phyloP scores from a whole-genome alignment of 2,113 vertebrate genomes.

The Bungarus multicinctus region DNA sequence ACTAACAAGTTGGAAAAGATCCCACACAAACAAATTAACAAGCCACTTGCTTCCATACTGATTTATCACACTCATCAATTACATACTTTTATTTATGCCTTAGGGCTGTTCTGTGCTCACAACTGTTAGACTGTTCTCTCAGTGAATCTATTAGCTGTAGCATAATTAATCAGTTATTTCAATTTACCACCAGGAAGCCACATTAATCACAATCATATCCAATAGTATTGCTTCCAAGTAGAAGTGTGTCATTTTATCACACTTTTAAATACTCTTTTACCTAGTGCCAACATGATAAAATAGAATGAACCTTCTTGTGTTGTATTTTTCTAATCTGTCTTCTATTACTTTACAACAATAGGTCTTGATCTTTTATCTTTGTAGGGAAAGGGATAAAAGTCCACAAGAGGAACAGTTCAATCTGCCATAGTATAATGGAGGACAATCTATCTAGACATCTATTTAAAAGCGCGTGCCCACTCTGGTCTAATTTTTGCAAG shows the following conservation, averaged over 20 bases:
- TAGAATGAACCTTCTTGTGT: background rate
- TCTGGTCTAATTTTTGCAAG: background rate
- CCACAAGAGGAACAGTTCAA: background rate
- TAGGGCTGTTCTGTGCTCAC: slow-evolving; percentile 53
- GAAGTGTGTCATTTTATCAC: slow-evolving; percentile 25
- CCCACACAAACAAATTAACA: slow-evolving; percentile 54
- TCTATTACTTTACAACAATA: slow-evolving; percentile 35
- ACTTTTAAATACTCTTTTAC: slow-evolving; percentile 43
- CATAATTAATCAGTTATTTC: slow-evolving; percentile 73
- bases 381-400: background rate
- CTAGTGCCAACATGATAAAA: slow-evolving; percentile 33
- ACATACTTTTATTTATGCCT: slow-evolving; percentile 69
- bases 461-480: background rate
- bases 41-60: slow-evolving; percentile 52
- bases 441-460: background rate
- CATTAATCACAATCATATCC: slow-evolving; percentile 55
- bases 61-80: slow-evolving; percentile 70
- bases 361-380: background rate
- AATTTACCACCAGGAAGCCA: slow-evolving; percentile 69
- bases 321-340: background rate
- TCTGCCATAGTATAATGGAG: background rate
- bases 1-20: slow-evolving; percentile 53
- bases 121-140: slow-evolving; percentile 54
- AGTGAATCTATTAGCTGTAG: slow-evolving; percentile 66
- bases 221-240: slow-evolving; percentile 52